Conservation (phyloP, 2,888 invertebrate genomes). For the Morinoia aosen region DNA sequence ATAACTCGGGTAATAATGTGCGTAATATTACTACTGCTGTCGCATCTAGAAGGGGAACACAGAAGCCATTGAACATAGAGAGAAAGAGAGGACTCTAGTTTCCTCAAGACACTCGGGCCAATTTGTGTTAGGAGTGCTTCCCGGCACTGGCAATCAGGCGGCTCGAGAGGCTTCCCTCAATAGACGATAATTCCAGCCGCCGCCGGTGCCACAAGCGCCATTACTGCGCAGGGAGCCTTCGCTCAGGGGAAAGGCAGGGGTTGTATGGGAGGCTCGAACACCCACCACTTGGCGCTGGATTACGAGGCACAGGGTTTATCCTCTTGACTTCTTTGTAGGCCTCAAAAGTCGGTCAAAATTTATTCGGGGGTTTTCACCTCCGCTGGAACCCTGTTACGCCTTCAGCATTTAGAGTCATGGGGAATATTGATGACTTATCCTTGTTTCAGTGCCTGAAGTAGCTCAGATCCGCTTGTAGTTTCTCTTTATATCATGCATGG, state of each 20-base stretch:
- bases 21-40: not conserved
- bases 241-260: not conserved
- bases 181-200: slow-evolving; percentile 43
- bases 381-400: not conserved
- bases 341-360: not conserved
- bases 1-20: not conserved
- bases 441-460: not conserved
- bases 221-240: not conserved
- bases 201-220: not conserved
- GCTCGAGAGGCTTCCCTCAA: slow-evolving; percentile 31
- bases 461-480: not conserved
- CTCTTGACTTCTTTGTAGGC: not conserved
- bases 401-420: not conserved
- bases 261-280: not conserved
- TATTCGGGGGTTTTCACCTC: not conserved
- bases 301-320: not conserved
- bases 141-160: slow-evolving; percentile 13
- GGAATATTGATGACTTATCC: not conserved
- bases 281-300: not conserved
- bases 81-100: slow-evolving; percentile 20
- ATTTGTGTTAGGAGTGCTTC: slow-evolving; percentile 5
- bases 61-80: slow-evolving; percentile 15
- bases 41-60: not conserved
- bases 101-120: slow-evolving; percentile 17
- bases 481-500: not conserved